Base-by-base conservation (phyloP, 2,888 invertebrate genomes). In the Torymus auratus region DNA sequence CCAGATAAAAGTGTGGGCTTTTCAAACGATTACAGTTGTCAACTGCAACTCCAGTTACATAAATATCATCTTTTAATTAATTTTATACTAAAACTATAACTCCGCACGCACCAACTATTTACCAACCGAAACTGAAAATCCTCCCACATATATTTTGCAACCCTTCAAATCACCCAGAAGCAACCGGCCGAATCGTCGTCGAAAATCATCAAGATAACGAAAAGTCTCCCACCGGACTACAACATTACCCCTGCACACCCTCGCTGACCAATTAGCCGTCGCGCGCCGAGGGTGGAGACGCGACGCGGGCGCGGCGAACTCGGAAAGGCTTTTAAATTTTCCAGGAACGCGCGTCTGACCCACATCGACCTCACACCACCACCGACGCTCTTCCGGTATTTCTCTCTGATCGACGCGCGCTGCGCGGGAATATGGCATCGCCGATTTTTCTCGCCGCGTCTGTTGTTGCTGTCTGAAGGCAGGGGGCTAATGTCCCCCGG, bases 361-460 rank as follows among this genome's bases (percentile, higher is more conserved):
- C 86, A 87, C 79, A 86, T 86, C 86, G 72, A 86, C 83, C 87
- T 83, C 86, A 85, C 82, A 84, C 86, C 83, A 83, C 82, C 56
- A 11, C 13, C 41, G 56, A 62, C 17, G 23, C 62, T 50, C 55
- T 7, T 73, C 15, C 62, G 61, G 41, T 41, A 41, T 41, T 41
- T 10, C 41, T 41, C 41, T 5, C 41, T 41, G 41, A 41, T 41
- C 41, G 41, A 41, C 13, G n/a, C 60, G 0, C 0, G 4, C 23
- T n/a, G 41, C 20, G 58, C 23, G 15, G 15, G 11, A 53, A 41
- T 41, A 41, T 41, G 7, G 41, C 5, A 5, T 7, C 7, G 64
- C 23, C 50, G 65, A 65, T 74, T 74, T 65, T 74, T 73, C 64
- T 53, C 5, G 41, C 7, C 7, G 41, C 41, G 41, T 41, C 20